Evolutionary conservation across 2,113 vertebrate species (phyloP), one percentile per base, ranked within the genome.

Genomic region (Notarius quadriscutis): DNA sequence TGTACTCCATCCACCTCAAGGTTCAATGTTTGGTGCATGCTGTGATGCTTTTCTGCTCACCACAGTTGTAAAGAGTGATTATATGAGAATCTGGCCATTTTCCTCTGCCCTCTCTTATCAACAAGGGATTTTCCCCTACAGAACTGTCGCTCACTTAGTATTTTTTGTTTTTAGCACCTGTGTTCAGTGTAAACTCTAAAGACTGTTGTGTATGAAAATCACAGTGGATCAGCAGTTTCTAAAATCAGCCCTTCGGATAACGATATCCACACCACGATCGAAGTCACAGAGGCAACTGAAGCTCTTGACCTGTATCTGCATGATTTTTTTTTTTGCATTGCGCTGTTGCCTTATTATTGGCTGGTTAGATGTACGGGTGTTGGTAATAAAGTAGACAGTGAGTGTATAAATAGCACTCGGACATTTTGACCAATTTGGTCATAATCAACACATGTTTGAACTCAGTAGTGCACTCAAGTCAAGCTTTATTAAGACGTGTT

Each of bases 401-500:
- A 25, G 41, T 7, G 1, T 77, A n/a, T 51, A 15, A 55, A 48
- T 17, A 27, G 22, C 7, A 69, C 62, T 63, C 30, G 7, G 34
- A 74, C 2, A 10, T 77, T 77, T 51, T 14, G 10, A n/a, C 48
- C 11, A 22, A 7, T 48, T 81, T 71, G 11, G 65, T 60, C 48
- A 6, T 17, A 51, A 80, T 65, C 9, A 69, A n/a, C 11, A 69
- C 79, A 83, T 18, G 65, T 6, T 48, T 18, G 5, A 22, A 60
- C 6, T 69, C 18, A 12, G 7, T 51, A 12, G 20, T 95, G 94
- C 92, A 91, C 84, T 93, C 89, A 93, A 91, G 86, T 94, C 91
- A 94, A 93, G 94, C 93, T 95, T 96, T 95, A 95, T 96, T 95
- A 93, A 91, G 82, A 84, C 91, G 90, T 87, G 89, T 71, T 88